A percentile compares a stretch with the other conserved stretches of the same genome.
These are phyloP conservation scores for Hipposideros larvatus DNA, from an alignment of 2,797 vertebrate species.

Conservation along the genomic window DNA sequence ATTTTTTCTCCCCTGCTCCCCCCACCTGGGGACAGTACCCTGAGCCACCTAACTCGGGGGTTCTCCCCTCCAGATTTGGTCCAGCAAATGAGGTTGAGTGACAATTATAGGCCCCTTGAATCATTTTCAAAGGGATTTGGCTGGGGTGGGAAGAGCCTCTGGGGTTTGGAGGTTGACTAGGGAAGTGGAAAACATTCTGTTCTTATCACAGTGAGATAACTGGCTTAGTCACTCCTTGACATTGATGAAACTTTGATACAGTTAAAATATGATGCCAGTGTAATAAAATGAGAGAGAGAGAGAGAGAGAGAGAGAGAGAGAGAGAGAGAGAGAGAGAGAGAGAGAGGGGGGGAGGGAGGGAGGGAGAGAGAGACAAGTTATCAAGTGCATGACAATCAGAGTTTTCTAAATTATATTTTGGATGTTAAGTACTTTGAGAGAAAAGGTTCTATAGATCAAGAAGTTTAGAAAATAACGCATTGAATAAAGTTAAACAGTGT, in stretches of 20 bases:
- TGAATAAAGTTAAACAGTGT: not conserved
- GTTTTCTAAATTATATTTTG: conserved; percentile 39
- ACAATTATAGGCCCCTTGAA: not conserved
- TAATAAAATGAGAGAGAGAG: not conserved
- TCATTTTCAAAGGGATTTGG: conserved; percentile 48
- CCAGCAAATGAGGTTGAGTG: conserved; percentile 70
- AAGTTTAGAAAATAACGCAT: conserved; percentile 44
- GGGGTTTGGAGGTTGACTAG: conserved; percentile 57
- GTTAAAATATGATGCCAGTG: conserved; percentile 34
- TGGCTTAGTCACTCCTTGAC: conserved; percentile 45
- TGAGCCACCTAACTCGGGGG: conserved; percentile 7
- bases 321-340: not conserved
- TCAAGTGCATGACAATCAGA: not conserved
- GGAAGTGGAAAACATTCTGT: conserved; percentile 38
- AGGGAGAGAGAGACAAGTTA: not conserved
- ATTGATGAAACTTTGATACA: conserved; percentile 44
- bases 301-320: not conserved
- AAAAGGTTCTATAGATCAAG: not conserved
- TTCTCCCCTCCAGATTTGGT: conserved; percentile 75
- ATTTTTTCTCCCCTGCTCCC: conserved; percentile 82
- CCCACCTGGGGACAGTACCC: conserved; percentile 61
- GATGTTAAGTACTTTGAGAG: conserved; percentile 15
- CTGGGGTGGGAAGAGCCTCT: conserved; percentile 63
- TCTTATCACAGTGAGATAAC: conserved; percentile 38
- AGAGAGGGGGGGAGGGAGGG: too few relatives aligned